Conservation (phyloP, 2,797 vertebrate genomes). For the Oryzias dopingdopingensis region DNA sequence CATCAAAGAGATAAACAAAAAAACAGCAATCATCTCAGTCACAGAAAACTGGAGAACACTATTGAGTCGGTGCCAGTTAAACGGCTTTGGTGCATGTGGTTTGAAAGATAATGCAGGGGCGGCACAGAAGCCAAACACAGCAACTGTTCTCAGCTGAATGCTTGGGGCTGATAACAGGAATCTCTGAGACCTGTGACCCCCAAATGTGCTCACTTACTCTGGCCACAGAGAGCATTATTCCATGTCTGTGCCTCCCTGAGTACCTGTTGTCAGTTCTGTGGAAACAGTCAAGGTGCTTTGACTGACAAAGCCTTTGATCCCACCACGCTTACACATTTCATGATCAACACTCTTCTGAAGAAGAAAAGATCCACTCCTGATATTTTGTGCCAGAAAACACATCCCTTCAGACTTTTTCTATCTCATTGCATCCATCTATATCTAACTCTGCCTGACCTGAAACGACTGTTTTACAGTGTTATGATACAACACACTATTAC, state of each 20-base stretch:
- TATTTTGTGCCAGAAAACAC: constrained; percentile 36
- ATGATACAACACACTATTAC: neutral
- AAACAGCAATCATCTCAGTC: too few relatives aligned
- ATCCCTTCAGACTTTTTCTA: constrained; percentile 7
- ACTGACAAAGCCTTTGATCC: constrained; percentile 79
- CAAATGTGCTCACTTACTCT: constrained; percentile 34
- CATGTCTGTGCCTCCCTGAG: constrained; percentile 42
- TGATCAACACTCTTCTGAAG: constrained; percentile 59
- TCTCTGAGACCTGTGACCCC: constrained; percentile 57
- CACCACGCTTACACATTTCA: constrained; percentile 62
- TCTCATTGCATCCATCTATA: neutral
- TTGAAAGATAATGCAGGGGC: constrained; percentile 32
- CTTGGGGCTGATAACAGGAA: constrained; percentile 49
- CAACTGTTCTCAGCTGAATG: constrained; percentile 40
- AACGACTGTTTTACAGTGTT: neutral
- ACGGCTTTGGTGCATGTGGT: constrained; percentile 24
- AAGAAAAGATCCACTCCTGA: constrained; percentile 38
- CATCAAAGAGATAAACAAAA: too few relatives aligned
- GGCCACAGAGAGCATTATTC: constrained; percentile 68
- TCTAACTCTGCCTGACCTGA: constrained; percentile 16
- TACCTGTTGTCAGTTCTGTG: constrained; percentile 59
- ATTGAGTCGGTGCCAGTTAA: constrained; percentile 19
- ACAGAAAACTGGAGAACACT: constrained; percentile 6
- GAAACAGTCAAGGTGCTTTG: constrained; percentile 69
- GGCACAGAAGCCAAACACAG: constrained; percentile 32